Conservation (phyloP, 2,888 invertebrate species). For the Eupithecia pulchellata region DNA sequence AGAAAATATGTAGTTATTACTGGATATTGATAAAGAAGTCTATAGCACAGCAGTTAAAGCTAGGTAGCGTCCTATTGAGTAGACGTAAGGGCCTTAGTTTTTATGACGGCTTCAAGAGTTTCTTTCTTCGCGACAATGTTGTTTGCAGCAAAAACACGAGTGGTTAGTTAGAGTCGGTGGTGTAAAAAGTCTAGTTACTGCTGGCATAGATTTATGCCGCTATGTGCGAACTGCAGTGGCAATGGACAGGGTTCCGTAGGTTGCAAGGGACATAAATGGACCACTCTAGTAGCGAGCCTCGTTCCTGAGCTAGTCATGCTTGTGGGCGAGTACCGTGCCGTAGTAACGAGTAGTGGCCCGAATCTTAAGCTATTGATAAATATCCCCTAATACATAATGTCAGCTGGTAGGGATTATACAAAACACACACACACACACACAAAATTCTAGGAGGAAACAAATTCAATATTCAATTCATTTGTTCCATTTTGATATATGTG, state of each 20-base stretch:
- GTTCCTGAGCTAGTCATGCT: not conserved
- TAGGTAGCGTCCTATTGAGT: not conserved
- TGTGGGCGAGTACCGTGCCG: not conserved
- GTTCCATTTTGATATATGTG: no score
- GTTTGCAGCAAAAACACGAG: not conserved
- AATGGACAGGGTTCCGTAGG: conserved; percentile 1
- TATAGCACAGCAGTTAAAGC: not conserved
- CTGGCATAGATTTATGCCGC: not conserved
- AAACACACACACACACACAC: no score
- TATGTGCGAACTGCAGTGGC: not conserved
- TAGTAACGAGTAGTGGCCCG: not conserved
- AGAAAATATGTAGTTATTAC: not conserved
- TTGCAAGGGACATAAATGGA: not conserved
- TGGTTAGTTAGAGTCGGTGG: conserved; percentile 3
- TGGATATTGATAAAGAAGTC: not conserved
- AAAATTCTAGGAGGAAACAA: no score
- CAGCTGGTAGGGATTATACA: no score
- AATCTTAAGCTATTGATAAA: not conserved
- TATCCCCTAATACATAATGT: not conserved
- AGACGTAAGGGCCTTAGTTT: not conserved
- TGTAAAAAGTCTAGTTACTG: not conserved
- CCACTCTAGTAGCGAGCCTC: not conserved
- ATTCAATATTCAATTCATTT: no score
- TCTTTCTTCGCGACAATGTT: not conserved
- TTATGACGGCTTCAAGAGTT: not conserved